Conservation (phyloP, 1,140 invertebrate species). For the Plectus sambesii region DNA sequence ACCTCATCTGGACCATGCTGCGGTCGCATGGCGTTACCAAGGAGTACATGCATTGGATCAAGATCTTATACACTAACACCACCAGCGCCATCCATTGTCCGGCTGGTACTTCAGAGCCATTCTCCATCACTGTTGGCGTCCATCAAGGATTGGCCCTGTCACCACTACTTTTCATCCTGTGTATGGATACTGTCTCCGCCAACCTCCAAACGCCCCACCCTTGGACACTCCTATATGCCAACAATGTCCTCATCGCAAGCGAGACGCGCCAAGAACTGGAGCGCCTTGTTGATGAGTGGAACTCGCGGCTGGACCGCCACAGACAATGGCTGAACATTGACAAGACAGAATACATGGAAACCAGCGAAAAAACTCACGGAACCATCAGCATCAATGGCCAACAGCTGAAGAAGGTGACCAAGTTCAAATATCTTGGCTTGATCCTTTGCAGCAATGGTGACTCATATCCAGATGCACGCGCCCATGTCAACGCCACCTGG, state of each 20-base stretch:
- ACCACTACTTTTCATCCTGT: neutral
- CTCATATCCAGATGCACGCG: neutral
- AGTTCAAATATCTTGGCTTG: neutral
- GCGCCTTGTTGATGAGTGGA: too few species aligned
- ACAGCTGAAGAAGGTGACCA: neutral
- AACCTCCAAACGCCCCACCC: too few species aligned
- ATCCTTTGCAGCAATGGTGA: neutral
- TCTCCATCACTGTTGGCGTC: too few species aligned
- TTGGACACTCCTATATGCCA: too few species aligned
- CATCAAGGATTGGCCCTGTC: constrained; percentile 1
- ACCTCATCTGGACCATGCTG: neutral
- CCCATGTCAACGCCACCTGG: neutral
- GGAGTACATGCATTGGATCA: neutral
- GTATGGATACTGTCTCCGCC: neutral
- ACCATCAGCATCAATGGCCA: neutral
- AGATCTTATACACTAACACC: neutral
- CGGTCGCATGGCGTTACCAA: neutral
- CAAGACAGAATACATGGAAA: too few species aligned
- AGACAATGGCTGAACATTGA: too few species aligned
- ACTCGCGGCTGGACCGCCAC: too few species aligned
- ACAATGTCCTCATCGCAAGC: too few species aligned
- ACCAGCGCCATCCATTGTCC: neutral
- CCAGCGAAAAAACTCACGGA: too few species aligned
- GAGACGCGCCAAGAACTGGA: too few species aligned
- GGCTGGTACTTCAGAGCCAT: neutral